A percentile compares a stretch with the other conserved stretches of the same genome.
Conservation (phyloP, 2,888 invertebrate genomes). For the Embidobia sp. region DNA sequence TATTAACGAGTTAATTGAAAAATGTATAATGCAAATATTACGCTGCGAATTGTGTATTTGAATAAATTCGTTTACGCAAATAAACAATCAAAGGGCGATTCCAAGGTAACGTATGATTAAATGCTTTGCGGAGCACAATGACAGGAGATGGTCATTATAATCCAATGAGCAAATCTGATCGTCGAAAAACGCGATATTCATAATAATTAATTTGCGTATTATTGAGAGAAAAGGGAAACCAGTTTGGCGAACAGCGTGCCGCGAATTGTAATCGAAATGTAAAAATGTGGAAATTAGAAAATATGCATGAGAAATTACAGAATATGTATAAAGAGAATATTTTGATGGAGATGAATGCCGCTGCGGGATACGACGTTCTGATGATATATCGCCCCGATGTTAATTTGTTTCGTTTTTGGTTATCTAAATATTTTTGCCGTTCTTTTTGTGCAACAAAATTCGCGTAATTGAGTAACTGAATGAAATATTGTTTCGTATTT, state of each 20-base stretch:
- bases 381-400: not conserved
- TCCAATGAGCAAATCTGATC: not conserved
- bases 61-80: not conserved
- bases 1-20: constrained; percentile 4
- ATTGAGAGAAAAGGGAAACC: constrained; percentile 2
- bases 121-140: not conserved
- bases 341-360: constrained; percentile 14
- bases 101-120: not conserved
- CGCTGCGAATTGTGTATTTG: not conserved
- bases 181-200: not conserved
- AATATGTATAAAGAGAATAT: constrained; percentile 18
- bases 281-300: constrained; percentile 16
- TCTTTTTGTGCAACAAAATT: no score
- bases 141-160: not conserved
- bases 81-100: constrained; percentile 1
- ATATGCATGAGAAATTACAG: not conserved
- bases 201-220: constrained; percentile 1
- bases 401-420: not conserved
- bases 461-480: no score
- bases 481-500: no score
- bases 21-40: not conserved
- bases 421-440: no score
- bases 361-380: not conserved
- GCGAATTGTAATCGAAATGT: constrained; percentile 9
- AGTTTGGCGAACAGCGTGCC: not conserved